phyloP scores from a whole-genome alignment of 2,797 vertebrate species.

The Argya squamiceps region DNA sequence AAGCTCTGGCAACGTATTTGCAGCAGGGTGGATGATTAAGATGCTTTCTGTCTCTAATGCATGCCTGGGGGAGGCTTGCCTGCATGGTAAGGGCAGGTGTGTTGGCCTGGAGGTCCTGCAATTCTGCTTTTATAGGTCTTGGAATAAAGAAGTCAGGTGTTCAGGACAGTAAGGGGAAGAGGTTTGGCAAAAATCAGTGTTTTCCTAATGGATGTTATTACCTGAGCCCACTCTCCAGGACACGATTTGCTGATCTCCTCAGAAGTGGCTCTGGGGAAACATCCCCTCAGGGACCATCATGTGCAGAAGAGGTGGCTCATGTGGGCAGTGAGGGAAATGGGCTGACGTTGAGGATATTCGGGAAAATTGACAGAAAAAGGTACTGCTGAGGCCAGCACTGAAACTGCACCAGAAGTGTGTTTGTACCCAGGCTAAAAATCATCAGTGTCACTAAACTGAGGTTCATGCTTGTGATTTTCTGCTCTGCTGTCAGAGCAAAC shows the following conservation, averaged over 20 bases:
- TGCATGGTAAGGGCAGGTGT: not conserved
- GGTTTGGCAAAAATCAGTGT: not conserved
- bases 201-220: not conserved
- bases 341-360: not conserved
- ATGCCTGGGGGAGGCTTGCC: not conserved
- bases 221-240: not conserved
- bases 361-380: not conserved
- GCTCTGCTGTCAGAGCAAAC: not conserved
- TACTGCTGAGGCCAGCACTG: not conserved
- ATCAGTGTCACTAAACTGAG: not conserved
- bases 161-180: not conserved
- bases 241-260: not conserved
- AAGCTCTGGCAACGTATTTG: not conserved
- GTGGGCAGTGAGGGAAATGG: not conserved
- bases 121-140: not conserved
- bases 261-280: not conserved
- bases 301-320: not conserved
- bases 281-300: accelerated
- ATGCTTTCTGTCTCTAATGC: conserved; percentile 23
- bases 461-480: not conserved
- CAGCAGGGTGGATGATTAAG: conserved; percentile 53
- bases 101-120: not conserved
- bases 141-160: not conserved
- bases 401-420: not conserved
- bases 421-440: not conserved